Percentiles rank a stretch among this genome's conserved stretches.
These are phyloP conservation scores for Pseudomugil tenellus DNA, from an alignment of 2,797 vertebrate species.

Conservation along the genomic window DNA sequence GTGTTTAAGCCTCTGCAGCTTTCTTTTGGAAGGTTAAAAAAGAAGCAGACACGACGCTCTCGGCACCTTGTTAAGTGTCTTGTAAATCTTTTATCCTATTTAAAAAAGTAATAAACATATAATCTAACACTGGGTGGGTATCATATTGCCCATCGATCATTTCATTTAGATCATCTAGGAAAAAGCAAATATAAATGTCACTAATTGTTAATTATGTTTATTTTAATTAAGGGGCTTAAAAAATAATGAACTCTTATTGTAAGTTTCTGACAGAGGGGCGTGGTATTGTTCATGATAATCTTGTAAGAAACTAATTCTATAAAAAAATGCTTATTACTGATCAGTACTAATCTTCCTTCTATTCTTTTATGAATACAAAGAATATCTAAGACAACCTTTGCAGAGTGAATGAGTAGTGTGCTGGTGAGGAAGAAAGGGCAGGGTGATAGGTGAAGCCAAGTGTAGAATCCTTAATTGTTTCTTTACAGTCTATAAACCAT, in stretches of 20 bases:
- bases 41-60: not conserved
- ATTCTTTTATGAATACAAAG: constrained; percentile 17
- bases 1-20: no score
- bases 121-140: not conserved
- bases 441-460: constrained; percentile 12
- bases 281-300: constrained; percentile 21
- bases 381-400: constrained; percentile 50
- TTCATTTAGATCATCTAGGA: not conserved
- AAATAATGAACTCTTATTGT: constrained; percentile 3
- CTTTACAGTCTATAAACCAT: constrained; percentile 48
- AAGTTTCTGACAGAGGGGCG: constrained; percentile 15
- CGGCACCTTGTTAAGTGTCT: not conserved
- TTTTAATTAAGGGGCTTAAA: constrained; percentile 5
- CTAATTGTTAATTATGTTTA: not conserved
- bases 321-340: constrained; percentile 40
- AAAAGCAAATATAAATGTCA: constrained; percentile 2
- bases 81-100: not conserved
- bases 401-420: constrained; percentile 32
- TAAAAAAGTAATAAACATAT: not conserved
- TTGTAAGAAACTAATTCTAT: constrained; percentile 26
- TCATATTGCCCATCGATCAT: not conserved
- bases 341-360: constrained; percentile 34
- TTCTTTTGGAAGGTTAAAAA: not conserved
- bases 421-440: constrained; percentile 24
- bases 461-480: constrained; percentile 47